A percentile compares a stretch with the other conserved stretches of the same genome.
Conservation (phyloP, 2,113 vertebrate species). For the Speoplatyrhinus poulsoni region DNA sequence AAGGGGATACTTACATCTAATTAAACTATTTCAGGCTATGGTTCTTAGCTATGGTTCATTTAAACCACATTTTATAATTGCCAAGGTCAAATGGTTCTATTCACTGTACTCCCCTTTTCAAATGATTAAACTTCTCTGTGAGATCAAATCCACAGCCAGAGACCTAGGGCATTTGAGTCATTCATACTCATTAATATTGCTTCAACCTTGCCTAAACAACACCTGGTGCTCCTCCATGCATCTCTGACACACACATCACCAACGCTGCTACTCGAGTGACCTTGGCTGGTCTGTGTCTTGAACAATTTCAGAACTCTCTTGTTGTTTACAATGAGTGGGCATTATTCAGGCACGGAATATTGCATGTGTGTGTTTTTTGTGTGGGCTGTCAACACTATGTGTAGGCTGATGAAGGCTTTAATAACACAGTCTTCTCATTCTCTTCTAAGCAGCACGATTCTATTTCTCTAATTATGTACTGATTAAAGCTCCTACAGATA, state of each 20-base stretch:
- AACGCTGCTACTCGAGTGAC: not conserved
- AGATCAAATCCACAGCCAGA: not conserved
- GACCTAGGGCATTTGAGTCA: not conserved
- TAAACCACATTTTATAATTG: slow-evolving; percentile 20
- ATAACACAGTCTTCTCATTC: slow-evolving; percentile 33
- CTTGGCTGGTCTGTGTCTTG: slow-evolving; percentile 22
- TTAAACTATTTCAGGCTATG: slow-evolving; percentile 2
- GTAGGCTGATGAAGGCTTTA: slow-evolving; percentile 41
- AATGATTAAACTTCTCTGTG: not conserved
- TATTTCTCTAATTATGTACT: not conserved
- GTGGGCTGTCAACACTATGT: slow-evolving; percentile 38
- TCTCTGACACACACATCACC: not conserved
- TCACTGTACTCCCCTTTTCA: not conserved
- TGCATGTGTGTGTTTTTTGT: slow-evolving; percentile 41
- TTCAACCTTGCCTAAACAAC: not conserved
- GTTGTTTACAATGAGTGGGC: slow-evolving; percentile 59
- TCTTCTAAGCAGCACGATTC: slow-evolving; percentile 23
- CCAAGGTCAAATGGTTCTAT: not conserved
- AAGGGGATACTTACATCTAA: not conserved
- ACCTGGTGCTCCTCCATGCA: not conserved
- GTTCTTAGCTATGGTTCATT: slow-evolving; percentile 1
- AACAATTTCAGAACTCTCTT: slow-evolving; percentile 18
- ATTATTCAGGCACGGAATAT: slow-evolving; percentile 33
- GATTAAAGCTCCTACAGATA: no score
- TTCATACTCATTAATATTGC: not conserved